phyloP scores from a whole-genome alignment of 2,113 vertebrate genomes.

The Pachypanchax playfairii region DNA sequence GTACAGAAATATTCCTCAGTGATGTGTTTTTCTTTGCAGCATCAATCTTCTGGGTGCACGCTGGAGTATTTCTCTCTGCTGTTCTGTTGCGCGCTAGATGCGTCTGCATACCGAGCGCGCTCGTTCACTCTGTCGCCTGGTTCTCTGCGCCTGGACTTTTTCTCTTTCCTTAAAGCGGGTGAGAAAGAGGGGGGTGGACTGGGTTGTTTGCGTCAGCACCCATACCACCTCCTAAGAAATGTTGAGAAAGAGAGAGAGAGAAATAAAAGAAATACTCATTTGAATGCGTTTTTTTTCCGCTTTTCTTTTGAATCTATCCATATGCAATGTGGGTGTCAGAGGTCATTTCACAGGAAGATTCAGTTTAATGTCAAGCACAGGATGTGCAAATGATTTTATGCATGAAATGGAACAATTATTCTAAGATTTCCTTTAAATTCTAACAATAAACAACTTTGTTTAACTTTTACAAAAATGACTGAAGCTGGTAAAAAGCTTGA shows the following conservation, averaged over 20 bases:
- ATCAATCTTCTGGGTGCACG: too few species aligned
- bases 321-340: neutral
- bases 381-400: neutral
- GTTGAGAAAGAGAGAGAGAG: neutral
- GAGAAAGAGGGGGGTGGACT: slow-evolving; percentile 66
- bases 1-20: too few species aligned
- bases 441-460: too few species aligned
- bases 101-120: slow-evolving; percentile 28
- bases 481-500: too few species aligned
- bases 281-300: neutral
- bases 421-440: neutral
- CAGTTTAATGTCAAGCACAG: too few species aligned
- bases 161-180: slow-evolving; percentile 39
- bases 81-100: slow-evolving; percentile 57
- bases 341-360: neutral
- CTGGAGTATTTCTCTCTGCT: neutral
- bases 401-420: neutral
- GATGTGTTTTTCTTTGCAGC: neutral
- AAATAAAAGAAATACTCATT: neutral
- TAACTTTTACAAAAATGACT: too few species aligned
- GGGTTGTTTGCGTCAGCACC: slow-evolving; percentile 62
- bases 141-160: slow-evolving; percentile 37
- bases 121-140: slow-evolving; percentile 28
- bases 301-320: neutral
- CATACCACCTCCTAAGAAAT: slow-evolving; percentile 43